Conservation (phyloP, 1,140 invertebrate genomes). For the Trachymyrmex cornetzi region DNA sequence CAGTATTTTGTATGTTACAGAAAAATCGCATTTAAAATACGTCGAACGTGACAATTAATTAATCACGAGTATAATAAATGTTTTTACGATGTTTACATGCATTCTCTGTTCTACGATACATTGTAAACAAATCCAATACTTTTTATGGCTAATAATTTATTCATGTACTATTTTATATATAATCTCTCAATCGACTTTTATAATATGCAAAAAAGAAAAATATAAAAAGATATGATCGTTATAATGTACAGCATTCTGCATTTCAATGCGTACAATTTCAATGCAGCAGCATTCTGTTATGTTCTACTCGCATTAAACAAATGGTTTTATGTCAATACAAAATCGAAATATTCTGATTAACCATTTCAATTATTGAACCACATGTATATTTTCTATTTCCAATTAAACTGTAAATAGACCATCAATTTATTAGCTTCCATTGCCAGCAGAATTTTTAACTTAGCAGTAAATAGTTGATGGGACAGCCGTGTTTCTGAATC, state of each 20-base stretch:
- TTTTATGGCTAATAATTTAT: neutral
- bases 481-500: conserved; percentile 16
- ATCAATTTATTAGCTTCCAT: conserved; percentile 65
- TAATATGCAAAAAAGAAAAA: neutral
- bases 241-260: neutral
- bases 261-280: conserved; percentile 7
- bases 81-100: conserved; percentile 7
- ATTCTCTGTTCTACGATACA: neutral
- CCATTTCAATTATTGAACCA: conserved; percentile 60
- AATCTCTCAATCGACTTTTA: neutral
- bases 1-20: neutral
- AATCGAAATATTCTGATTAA: conserved; percentile 62
- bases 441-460: neutral
- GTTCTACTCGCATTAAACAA: neutral
- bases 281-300: neutral
- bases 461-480: neutral
- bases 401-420: conserved; percentile 58
- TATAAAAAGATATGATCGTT: neutral
- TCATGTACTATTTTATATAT: neutral
- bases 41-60: conserved; percentile 21
- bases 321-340: conserved; percentile 13
- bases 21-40: conserved; percentile 17
- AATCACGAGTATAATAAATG: conserved; percentile 10
- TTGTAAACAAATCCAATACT: neutral
- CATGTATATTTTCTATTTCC: neutral